Evolutionary conservation across 2,113 vertebrate genomes (phyloP).

Genomic region (Lucifuga dentata): DNA sequence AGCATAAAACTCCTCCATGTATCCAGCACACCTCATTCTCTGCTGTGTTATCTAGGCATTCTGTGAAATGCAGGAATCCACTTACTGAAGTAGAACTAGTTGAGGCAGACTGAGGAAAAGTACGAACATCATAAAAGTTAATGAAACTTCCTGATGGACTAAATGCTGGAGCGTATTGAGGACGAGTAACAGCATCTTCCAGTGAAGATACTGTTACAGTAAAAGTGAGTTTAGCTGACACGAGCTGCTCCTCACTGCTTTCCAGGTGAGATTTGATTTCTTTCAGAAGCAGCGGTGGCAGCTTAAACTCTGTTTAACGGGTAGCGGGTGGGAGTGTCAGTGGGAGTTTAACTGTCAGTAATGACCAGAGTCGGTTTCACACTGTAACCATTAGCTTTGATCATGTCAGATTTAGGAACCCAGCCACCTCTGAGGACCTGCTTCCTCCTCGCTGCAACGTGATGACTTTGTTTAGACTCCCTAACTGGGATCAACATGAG

Average conservation of each 20-base stretch:
- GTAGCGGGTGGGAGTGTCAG: slow-evolving; percentile 7
- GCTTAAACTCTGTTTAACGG: slow-evolving; percentile 15
- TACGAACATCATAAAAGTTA: too few relatives aligned
- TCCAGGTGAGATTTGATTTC: slow-evolving; percentile 29
- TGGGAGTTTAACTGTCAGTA: slow-evolving; percentile 46
- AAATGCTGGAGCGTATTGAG: too few relatives aligned
- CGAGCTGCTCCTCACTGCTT: background rate
- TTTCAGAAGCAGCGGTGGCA: background rate
- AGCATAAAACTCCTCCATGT: too few relatives aligned
- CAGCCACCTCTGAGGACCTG: background rate
- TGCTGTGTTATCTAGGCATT: too few relatives aligned
- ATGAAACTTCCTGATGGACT: too few relatives aligned
- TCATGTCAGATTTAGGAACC: slow-evolving; percentile 2
- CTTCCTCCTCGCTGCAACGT: background rate
- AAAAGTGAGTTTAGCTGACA: background rate
- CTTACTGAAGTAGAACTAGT: too few relatives aligned
- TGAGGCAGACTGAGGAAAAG: too few relatives aligned
- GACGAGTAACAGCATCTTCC: too few relatives aligned
- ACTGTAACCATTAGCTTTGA: slow-evolving; percentile 35
- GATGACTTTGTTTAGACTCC: background rate
- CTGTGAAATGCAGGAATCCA: background rate
- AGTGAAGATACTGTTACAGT: slow-evolving; percentile 24
- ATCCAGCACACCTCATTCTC: too few relatives aligned
- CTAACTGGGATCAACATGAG: background rate
- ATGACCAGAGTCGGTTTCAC: slow-evolving; percentile 50